Evolutionary conservation across 2,797 vertebrate species (phyloP).

Genomic region (Loriculus beryllinus): DNA sequence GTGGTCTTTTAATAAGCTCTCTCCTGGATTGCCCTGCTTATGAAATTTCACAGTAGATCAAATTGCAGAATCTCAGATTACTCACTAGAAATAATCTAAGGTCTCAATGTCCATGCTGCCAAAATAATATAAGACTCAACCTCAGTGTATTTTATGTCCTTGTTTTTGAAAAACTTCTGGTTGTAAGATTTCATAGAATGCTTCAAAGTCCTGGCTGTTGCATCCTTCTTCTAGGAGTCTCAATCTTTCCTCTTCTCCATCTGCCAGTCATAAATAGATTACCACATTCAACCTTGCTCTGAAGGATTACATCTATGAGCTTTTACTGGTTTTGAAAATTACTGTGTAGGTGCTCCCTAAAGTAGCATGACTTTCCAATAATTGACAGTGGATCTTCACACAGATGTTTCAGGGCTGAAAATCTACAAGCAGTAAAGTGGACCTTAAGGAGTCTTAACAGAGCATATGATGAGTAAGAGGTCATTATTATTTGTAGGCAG

Average conservation of each 20-base stretch:
- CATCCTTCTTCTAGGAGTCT: not conserved
- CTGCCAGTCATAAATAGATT: not conserved
- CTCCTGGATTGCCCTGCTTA: not conserved
- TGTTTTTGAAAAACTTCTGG: not conserved
- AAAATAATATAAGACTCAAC: not conserved
- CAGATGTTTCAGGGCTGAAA: not conserved
- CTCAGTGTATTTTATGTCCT: not conserved
- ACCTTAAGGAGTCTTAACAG: not conserved
- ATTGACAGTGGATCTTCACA: not conserved
- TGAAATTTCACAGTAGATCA: not conserved
- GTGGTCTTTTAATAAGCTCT: not conserved
- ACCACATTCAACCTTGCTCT: fast-evolving
- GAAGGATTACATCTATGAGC: not conserved
- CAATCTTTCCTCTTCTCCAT: not conserved
- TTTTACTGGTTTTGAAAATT: not conserved
- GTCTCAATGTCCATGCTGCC: not conserved
- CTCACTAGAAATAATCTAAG: not conserved
- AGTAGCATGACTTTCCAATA: not conserved
- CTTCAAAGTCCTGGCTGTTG: not conserved
- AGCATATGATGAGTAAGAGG: not conserved
- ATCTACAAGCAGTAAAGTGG: not conserved
- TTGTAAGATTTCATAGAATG: not conserved
- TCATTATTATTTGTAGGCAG: not conserved
- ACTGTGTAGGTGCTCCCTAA: not conserved
- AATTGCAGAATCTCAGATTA: not conserved